Base-by-base conservation (phyloP, 2,113 vertebrate species). In the Perccottus glenii region DNA sequence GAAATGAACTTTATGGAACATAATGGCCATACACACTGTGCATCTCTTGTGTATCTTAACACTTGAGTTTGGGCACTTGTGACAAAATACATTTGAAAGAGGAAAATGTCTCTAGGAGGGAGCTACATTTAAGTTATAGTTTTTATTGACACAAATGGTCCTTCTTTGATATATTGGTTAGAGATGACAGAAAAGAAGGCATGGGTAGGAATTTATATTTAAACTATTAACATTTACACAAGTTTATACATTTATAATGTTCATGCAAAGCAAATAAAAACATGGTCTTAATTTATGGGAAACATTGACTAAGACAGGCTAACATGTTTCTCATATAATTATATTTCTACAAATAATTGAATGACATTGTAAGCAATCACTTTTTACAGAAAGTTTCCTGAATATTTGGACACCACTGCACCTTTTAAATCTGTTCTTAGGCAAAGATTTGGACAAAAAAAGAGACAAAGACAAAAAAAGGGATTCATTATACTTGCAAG, bases 61-160 rank as follows among this genome's bases (percentile, higher is more conserved):
- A 70, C 81, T 83, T 79, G 56, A 68, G 84, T 71, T 77, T 82
- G 89, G 88, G 88, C 91, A 93, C 90, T 92, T 89, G 91, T 92
- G 88, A 91, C 84, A 64, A 77, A 81, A 87, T 70, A 85, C 74
- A 74, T 79, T 73, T 86, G 65, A 60, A 76, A 68, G 59, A 78
- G 60, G 47, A 85, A 71, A 52, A 67, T 16, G 32, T 43, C 45
- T 33, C 44, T 77, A 76, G 72, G 43, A 68, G 75, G 78, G 78
- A 79, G 84, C 81, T 88, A 86, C 78, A 71, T 80, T 78, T 70
- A 49, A 53, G 79, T 61, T 3, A 77, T 27, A 45, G n/a, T 63
- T 64, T 71, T 15, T 48, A 38, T 79, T 15, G 70, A 50, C 56
- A 69, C 36, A 53, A 42, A 32, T 10, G n/a, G 27, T 65, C 33